phyloP scores from a whole-genome alignment of 2,113 vertebrate species.

The Candoia aspera region DNA sequence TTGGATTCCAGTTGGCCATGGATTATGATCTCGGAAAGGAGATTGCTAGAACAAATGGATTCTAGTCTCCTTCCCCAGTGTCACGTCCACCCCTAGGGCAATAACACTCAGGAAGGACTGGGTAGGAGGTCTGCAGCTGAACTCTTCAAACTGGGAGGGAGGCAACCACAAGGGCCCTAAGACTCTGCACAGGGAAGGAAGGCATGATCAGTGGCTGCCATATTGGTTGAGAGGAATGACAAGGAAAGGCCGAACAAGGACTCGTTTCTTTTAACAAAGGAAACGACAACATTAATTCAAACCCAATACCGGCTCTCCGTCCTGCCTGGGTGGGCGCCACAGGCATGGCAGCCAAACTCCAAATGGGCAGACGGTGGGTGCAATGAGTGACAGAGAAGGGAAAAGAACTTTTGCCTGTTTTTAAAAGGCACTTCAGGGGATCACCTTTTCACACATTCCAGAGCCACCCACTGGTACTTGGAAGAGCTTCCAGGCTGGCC shows the following conservation, averaged over 20 bases:
- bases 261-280: background rate
- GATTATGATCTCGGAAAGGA: background rate
- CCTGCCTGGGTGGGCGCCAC: background rate
- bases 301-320: background rate
- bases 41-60: background rate
- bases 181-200: background rate
- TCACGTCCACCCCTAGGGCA: too few species aligned
- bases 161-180: background rate
- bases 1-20: background rate
- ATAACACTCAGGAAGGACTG: background rate
- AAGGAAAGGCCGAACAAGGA: background rate
- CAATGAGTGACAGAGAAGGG: background rate
- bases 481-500: background rate
- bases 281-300: background rate
- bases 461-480: background rate
- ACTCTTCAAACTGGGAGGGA: background rate
- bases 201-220: background rate
- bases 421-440: background rate
- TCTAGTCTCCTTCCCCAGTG: background rate
- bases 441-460: background rate
- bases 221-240: background rate
- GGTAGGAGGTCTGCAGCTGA: background rate
- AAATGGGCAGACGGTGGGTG: background rate
- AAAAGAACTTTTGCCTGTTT: background rate
- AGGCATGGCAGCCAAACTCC: background rate